These are phyloP conservation scores for Fukomys damarensis DNA, from an alignment of 2,113 vertebrate species.

Conservation along the genomic window DNA sequence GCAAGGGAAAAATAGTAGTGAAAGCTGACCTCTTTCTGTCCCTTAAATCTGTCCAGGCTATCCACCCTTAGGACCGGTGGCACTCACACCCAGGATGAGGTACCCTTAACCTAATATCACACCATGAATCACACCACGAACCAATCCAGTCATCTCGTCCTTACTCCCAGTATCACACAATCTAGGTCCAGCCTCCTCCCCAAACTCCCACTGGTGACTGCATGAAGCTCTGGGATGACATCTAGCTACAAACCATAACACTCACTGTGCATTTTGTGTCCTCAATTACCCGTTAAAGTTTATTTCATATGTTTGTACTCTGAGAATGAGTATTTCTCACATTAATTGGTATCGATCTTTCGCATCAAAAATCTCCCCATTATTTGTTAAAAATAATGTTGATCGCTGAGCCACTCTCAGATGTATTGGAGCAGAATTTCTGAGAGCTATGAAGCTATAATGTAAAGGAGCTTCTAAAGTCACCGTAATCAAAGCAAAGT, in stretches of 20 bases:
- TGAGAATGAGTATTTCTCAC: not conserved
- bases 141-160: not conserved
- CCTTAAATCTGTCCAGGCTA: not conserved
- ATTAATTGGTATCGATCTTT: not conserved
- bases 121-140: not conserved
- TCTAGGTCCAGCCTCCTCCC: not conserved
- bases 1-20: not conserved
- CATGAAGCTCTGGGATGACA: not conserved
- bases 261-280: not conserved
- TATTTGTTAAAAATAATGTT: not conserved
- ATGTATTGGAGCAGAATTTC: not conserved
- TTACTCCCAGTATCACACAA: not conserved
- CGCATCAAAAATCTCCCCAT: not conserved
- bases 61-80: not conserved
- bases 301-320: not conserved
- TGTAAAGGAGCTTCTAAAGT: not conserved
- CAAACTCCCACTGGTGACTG: not conserved
- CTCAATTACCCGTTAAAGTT: not conserved
- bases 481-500: conserved; percentile 1
- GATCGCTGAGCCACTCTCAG: not conserved
- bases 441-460: not conserved
- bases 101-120: not conserved
- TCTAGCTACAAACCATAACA: not conserved
- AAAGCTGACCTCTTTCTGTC: not conserved
- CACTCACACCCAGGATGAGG: no score